Base-by-base conservation (phyloP, 2,888 invertebrate genomes). In the Oxyteleia sp. region DNA sequence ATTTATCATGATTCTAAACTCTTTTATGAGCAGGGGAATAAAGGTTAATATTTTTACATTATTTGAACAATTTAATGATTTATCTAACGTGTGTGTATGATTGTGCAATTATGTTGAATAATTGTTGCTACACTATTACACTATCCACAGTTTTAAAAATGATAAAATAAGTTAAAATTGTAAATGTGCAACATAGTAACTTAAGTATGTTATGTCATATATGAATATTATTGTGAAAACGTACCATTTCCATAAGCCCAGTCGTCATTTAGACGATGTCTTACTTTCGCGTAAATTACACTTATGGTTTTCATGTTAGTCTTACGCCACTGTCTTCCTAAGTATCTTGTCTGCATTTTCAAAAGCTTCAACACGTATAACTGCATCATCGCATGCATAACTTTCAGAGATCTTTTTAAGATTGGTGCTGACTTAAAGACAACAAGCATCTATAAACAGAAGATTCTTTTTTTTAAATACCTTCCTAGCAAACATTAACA, bases 271-370 rank as follows among this genome's bases (percentile, higher is more conserved):
- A 99, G 95, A 69, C 99, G 95, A 94, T 99, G 99, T 26, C 99
- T 95, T 1, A 98, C 98, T 95, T 99, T 99, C 76, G 98, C 97
- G 93, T 99, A 99, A 91, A 99, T 99, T 76, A 99, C 99, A 92
- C 99, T 99, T 94, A 99, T 98, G 0, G 99, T 99, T 93, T 99
- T 99, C 99, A 99, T 99, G 93, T 99, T 99, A 0, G 98, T 97
- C 94, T 99, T 99, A 57, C 99, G 95, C 99, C 99, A 99, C 92
- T 99, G 99, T 10, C 99, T 95, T 0, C 99, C 99, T 89, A 99
- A 95, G 94, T 99, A 99, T 92, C 99, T 99, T 0, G 99, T 99
- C 94, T 99, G 99, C 98, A 99, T 99, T 94, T 99, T 99, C 11
- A 99, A 94, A 75, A 99, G 94, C 93, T 99, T 99, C 82, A 99